Conservation (phyloP, 2,113 vertebrate genomes). For the Plestiodon gilberti region DNA sequence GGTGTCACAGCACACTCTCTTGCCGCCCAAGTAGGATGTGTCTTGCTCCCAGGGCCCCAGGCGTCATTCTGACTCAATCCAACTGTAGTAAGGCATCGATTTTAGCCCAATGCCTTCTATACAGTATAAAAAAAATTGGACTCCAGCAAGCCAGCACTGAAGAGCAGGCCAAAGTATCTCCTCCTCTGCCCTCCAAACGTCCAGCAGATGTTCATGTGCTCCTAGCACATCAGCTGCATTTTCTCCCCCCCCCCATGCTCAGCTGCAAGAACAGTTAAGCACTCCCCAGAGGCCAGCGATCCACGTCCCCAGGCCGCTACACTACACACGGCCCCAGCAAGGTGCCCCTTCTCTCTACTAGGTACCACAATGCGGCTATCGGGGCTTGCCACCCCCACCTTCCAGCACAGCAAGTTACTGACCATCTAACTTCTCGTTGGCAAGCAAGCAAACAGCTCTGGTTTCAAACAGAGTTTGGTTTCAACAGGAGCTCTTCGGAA, state of each 20-base stretch:
- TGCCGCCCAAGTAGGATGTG: too few relatives aligned
- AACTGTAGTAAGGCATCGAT: neutral
- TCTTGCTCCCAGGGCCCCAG: too few relatives aligned
- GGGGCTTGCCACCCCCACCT: neutral
- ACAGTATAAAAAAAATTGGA: too few relatives aligned
- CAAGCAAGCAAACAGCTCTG: slow-evolving; percentile 21
- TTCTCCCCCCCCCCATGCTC: too few relatives aligned
- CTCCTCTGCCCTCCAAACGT: neutral
- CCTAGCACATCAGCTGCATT: neutral
- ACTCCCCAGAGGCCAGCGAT: too few relatives aligned
- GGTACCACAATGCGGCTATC: too few relatives aligned
- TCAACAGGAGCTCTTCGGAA: slow-evolving; percentile 16
- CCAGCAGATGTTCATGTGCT: neutral
- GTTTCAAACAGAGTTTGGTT: neutral
- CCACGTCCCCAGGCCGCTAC: neutral
- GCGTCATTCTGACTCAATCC: too few relatives aligned
- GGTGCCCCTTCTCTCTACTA: too few relatives aligned
- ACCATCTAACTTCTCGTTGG: neutral
- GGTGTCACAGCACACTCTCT: too few relatives aligned
- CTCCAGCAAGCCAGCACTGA: neutral
- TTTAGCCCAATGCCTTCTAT: too few relatives aligned
- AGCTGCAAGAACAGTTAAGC: neutral
- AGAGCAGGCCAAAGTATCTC: neutral
- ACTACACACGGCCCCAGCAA: neutral
- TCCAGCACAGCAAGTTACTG: too few relatives aligned